Base-by-base conservation (phyloP, 2,888 invertebrate species). In the Amphipoea oculea region DNA sequence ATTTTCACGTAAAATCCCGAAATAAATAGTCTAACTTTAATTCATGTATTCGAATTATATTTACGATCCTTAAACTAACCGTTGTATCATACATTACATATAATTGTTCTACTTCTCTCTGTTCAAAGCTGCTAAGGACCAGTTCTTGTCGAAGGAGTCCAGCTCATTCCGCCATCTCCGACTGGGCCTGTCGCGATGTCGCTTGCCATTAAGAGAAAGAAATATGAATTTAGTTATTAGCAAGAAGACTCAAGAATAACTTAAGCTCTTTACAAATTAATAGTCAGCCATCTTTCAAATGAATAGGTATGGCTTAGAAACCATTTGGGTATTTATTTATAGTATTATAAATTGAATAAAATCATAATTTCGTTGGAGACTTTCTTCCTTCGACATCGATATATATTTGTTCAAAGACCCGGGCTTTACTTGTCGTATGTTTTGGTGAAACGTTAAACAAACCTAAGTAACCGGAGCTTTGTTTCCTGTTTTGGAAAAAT, bases 361-460 rank as follows among this genome's bases (percentile, higher is more conserved):
- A 87, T 70, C 63, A 71, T n/a, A 77, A 76, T 82, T 81, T 76
- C 23, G 5, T 68, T 79, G 14, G 9, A 74, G 62, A 72, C 51
- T 74, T 78, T 74, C 66, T 67, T 69, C 68, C 66, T 74, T 74
- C 63, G 68, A 42, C 45, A 60, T 69, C 60, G 29, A 82, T 86
- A 88, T 88, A 86, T 88, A 88, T 83, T 88, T 88, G 68, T 67
- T 82, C 48, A 42, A 76, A 70, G 73, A 57, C 76, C 65, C 40
- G 9, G 65, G 67, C 72, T 79, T 88, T 88, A 48, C 62, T 70
- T 80, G 60, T 79, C 65, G 54, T 81, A 73, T 79, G 79, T 85
- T 85, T 81, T 72, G 40, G 73, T 75, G 82, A 82, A 87, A 86
- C 87, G 45, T 82, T 75, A 85, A 78, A 73, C 54, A 83, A 77